Conservation (phyloP, 2,113 vertebrate species). For the Physeter macrocephalus region DNA sequence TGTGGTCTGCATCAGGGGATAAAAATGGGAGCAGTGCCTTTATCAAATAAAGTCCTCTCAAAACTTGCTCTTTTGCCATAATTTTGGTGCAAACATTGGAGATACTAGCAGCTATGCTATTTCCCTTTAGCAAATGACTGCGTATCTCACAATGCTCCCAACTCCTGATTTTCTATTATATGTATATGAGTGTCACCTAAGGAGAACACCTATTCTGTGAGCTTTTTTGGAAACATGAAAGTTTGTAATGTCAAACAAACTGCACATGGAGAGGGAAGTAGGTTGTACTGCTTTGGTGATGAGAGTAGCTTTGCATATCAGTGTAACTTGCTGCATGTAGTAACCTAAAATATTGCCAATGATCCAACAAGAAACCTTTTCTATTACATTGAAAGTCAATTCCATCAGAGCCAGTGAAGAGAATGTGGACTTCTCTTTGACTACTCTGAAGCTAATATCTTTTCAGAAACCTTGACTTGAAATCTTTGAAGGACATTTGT, state of each 20-base stretch:
- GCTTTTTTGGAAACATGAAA: neutral
- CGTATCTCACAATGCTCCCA: neutral
- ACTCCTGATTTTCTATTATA: neutral
- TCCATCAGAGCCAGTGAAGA: neutral
- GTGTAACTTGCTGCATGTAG: neutral
- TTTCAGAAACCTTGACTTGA: neutral
- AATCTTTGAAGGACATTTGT: neutral
- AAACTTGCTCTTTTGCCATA: neutral
- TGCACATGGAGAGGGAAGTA: neutral
- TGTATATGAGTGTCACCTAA: neutral
- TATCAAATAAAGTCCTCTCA: neutral
- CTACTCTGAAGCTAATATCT: neutral
- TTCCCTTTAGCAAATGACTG: neutral
- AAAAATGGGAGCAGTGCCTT: neutral
- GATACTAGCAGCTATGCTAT: neutral
- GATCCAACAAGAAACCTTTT: neutral
- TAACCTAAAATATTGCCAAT: neutral
- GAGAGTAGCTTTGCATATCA: neutral
- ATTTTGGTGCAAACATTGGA: neutral
- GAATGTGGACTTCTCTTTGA: neutral
- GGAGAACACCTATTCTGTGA: neutral
- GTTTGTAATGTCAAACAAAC: neutral
- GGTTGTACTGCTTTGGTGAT: neutral
- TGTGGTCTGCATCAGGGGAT: neutral
- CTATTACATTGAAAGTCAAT: neutral